These are phyloP conservation scores for Tetramorium alpestre DNA, from an alignment of 1,140 invertebrate genomes.

Conservation along the genomic window DNA sequence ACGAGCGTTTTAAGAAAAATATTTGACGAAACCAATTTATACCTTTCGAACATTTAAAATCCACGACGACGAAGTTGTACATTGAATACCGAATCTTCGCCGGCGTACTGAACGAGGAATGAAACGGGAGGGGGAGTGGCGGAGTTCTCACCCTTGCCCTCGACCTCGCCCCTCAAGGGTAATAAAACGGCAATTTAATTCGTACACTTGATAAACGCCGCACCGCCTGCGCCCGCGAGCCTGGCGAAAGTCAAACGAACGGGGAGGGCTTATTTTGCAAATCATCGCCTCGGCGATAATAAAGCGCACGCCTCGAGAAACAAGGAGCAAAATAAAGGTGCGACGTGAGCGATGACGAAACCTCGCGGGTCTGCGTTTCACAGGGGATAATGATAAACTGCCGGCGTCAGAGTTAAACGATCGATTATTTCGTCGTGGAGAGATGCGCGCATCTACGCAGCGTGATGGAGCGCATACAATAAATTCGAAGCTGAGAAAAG, in stretches of 20 bases:
- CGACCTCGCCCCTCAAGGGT: constrained; percentile 77
- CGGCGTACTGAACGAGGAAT: constrained; percentile 29
- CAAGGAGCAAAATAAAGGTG: constrained; percentile 50
- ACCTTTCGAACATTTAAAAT: neutral
- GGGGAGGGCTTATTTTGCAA: constrained; percentile 83
- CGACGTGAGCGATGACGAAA: constrained; percentile 52
- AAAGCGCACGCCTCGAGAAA: constrained; percentile 62
- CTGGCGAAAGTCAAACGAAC: constrained; percentile 75
- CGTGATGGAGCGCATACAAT: constrained; percentile 47
- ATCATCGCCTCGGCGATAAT: constrained; percentile 80
- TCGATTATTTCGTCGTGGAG: constrained; percentile 52
- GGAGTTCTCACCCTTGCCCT: constrained; percentile 47
- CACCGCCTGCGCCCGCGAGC: constrained; percentile 67
- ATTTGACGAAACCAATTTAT: neutral
- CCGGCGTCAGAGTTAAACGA: constrained; percentile 59
- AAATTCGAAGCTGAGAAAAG: constrained; percentile 49
- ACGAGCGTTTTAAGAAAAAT: neutral
- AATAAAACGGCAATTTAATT: constrained; percentile 86
- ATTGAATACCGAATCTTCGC: constrained; percentile 60
- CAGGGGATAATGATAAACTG: constrained; percentile 45
- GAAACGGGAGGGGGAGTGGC: constrained; percentile 49
- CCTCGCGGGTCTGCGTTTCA: constrained; percentile 16
- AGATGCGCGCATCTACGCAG: constrained; percentile 36
- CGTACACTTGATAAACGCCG: constrained; percentile 84
- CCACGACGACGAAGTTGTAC: constrained; percentile 40